A percentile compares a stretch with the other conserved stretches of the same genome.
phyloP scores from a whole-genome alignment of 2,888 invertebrate species.

The Euphydryas editha region DNA sequence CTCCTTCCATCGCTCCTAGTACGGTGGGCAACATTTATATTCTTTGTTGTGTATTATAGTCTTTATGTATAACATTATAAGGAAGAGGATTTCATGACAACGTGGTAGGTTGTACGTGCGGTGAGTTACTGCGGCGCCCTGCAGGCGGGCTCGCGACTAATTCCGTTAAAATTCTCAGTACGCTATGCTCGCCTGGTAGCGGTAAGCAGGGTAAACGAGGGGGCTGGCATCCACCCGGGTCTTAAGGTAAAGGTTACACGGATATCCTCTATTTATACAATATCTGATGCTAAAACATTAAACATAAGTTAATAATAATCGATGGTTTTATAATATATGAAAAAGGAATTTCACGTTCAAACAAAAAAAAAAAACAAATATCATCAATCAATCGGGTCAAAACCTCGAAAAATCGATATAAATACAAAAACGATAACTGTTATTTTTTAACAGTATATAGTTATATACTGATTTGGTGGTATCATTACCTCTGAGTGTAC shows the following conservation, averaged over 20 bases:
- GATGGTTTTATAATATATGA: background rate
- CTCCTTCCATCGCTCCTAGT: slow-evolving; percentile 34
- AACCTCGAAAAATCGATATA: background rate
- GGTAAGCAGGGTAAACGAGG: slow-evolving; percentile 77
- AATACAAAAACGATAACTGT: no score
- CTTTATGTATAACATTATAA: slow-evolving; percentile 2
- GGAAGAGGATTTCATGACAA: slow-evolving; percentile 15
- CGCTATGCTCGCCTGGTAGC: slow-evolving; percentile 76
- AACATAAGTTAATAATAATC: background rate
- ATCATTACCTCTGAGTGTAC: no score
- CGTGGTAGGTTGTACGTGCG: slow-evolving; percentile 49
- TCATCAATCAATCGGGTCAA: no score
- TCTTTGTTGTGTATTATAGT: slow-evolving; percentile 4
- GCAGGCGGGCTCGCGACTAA: slow-evolving; percentile 78
- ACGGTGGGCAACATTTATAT: slow-evolving; percentile 6
- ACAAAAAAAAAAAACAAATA: no score
- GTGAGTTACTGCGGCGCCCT: slow-evolving; percentile 81
- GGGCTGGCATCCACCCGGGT: slow-evolving; percentile 49
- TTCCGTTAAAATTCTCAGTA: slow-evolving; percentile 81
- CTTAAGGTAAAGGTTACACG: slow-evolving; percentile 29
- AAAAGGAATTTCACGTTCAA: no score
- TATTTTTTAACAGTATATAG: no score
- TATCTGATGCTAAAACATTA: background rate
- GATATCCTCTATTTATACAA: slow-evolving; percentile 3
- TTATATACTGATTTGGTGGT: no score